phyloP scores from a whole-genome alignment of 2,113 vertebrate genomes.

The Muntiacus muntjak region DNA sequence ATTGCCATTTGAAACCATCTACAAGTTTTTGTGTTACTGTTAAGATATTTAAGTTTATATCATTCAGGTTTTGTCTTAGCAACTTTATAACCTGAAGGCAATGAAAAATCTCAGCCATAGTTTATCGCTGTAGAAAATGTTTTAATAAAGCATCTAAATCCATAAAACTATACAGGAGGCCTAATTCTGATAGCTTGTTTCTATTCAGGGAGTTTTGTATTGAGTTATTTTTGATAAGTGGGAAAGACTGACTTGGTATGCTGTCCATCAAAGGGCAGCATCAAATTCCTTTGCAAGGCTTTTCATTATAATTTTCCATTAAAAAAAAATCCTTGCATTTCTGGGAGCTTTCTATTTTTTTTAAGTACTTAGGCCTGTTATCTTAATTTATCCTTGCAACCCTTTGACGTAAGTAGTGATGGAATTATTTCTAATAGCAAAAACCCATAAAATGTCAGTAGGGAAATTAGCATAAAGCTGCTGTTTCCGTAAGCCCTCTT shows the following conservation, averaged over 20 bases:
- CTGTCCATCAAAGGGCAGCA: slow-evolving; percentile 43
- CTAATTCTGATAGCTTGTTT: slow-evolving; percentile 49
- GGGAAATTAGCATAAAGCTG: not conserved
- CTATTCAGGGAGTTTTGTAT: slow-evolving; percentile 31
- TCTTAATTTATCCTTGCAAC: slow-evolving; percentile 51
- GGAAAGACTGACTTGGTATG: slow-evolving; percentile 40
- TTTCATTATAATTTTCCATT: slow-evolving; percentile 65
- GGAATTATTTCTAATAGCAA: slow-evolving; percentile 60
- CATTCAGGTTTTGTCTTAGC: slow-evolving; percentile 4
- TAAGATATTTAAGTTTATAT: not conserved
- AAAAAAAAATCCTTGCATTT: slow-evolving; percentile 25
- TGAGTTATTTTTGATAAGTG: slow-evolving; percentile 59
- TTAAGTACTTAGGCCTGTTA: slow-evolving; percentile 49
- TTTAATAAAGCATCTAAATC: slow-evolving; percentile 43
- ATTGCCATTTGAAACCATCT: not conserved
- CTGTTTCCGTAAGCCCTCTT: slow-evolving; percentile 13
- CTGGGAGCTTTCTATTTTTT: slow-evolving; percentile 29
- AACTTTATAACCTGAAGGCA: slow-evolving; percentile 47
- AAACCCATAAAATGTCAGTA: slow-evolving; percentile 26
- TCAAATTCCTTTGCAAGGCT: slow-evolving; percentile 56
- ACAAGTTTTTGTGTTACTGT: not conserved
- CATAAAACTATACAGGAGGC: slow-evolving; percentile 1
- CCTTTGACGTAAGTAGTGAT: slow-evolving; percentile 63
- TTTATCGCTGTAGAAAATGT: not conserved
- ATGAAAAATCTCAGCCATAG: slow-evolving; percentile 40